These are phyloP conservation scores for Australoheros scitulus DNA, from an alignment of 2,113 vertebrate genomes.

Conservation along the genomic window DNA sequence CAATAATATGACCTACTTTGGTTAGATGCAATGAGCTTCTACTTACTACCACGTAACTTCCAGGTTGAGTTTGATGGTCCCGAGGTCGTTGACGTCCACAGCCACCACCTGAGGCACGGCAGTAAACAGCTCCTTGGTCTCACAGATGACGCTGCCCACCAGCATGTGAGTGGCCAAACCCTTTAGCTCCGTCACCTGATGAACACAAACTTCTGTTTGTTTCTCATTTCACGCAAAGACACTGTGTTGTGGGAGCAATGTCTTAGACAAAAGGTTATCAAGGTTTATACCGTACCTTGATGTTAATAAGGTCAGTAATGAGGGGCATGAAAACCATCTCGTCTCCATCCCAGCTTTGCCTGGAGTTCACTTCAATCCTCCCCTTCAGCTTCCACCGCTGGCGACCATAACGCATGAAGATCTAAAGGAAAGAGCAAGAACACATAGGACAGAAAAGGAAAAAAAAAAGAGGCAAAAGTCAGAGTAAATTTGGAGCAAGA, in stretches of 20 bases:
- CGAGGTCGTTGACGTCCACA: constrained; percentile 97
- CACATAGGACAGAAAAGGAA: neutral
- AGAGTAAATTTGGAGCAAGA: neutral
- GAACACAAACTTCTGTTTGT: neutral
- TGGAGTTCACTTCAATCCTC: constrained; percentile 94
- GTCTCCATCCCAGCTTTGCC: constrained; percentile 97
- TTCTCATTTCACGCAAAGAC: neutral
- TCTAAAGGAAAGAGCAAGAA: constrained; percentile 74
- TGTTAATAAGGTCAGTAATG: constrained; percentile 92
- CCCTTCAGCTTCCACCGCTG: constrained; percentile 98
- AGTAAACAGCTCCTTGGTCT: constrained; percentile 97
- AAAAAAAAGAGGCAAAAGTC: neutral
- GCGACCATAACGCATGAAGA: constrained; percentile 96
- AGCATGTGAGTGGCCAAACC: constrained; percentile 93
- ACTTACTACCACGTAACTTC: constrained; percentile 99
- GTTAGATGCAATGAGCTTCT: neutral
- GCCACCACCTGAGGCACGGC: constrained; percentile 96
- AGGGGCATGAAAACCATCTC: constrained; percentile 94
- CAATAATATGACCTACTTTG: neutral
- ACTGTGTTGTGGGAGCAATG: neutral
- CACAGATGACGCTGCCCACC: constrained; percentile 96
- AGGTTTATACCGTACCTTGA: constrained; percentile 85
- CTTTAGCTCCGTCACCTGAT: constrained; percentile 95
- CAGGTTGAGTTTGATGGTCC: constrained; percentile 97
- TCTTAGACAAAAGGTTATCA: neutral